These are phyloP conservation scores for Copsychus sechellarum DNA, from an alignment of 2,113 vertebrate genomes.

Conservation along the genomic window DNA sequence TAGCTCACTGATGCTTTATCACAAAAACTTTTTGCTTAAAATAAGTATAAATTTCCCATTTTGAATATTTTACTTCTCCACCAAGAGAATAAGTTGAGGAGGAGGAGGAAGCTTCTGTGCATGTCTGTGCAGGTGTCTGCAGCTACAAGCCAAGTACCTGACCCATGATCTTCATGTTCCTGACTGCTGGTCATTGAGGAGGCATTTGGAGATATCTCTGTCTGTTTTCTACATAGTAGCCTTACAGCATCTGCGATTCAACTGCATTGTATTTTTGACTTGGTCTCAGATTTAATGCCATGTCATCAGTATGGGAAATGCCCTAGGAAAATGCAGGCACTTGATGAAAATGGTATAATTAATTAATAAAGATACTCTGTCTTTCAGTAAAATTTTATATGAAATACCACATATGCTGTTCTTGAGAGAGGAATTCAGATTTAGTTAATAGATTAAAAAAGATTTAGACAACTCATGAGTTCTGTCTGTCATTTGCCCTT, in stretches of 20 bases:
- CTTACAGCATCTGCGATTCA: background rate
- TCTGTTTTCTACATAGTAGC: background rate
- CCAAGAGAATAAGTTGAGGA: background rate
- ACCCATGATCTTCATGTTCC: background rate
- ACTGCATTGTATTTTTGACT: background rate
- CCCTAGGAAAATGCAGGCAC: background rate
- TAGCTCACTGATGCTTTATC: background rate
- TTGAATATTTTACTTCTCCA: background rate
- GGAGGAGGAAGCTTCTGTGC: background rate
- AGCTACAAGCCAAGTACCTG: background rate
- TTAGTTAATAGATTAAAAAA: background rate
- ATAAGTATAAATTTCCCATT: background rate
- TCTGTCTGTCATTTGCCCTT: background rate
- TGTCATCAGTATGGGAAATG: background rate
- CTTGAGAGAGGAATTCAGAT: background rate
- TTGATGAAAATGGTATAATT: background rate
- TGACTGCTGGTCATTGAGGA: background rate
- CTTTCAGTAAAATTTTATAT: background rate
- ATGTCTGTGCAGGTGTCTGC: background rate
- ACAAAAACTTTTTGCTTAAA: background rate
- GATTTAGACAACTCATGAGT: background rate
- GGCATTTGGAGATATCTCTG: background rate
- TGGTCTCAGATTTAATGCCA: background rate
- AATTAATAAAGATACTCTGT: background rate
- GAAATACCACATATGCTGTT: background rate